Evolutionary conservation across 2,888 invertebrate species (phyloP), one percentile per base, ranked within the genome.

Genomic region (Trissolcus brochymenae): DNA sequence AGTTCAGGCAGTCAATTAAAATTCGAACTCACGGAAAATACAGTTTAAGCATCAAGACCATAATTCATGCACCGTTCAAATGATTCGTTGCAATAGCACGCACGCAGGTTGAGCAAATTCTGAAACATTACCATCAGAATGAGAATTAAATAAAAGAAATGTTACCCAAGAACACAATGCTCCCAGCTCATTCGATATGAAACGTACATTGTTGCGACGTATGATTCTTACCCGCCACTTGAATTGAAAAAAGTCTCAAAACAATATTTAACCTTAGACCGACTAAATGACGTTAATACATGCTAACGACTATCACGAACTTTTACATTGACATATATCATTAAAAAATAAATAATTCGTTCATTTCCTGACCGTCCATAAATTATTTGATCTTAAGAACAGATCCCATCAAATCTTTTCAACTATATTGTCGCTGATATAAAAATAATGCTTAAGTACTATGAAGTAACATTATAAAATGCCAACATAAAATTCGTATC

Each of bases 301-400:
- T 35, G 9, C 35, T 35, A 9, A 35, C 35, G 35, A 35, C 35
- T 35, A 35, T 35, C 2, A 4, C 35, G 35, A 35, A 35, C 35
- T 35, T 35, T 35, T 35, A 35, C 35, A 35, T 35, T 35, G 35
- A 35, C 11, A 35, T 65, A 46, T 72, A 65, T 60, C 65, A 35
- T 72, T 65, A 64, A 72, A 72, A 70, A 70, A 70, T 70, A 70
- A 72, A 59, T 72, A 72, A 65, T 72, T 59, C 59, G 65, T 53
- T 65, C 50, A 11, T n/a, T 53, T 59, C 19, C 35, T 16, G 51
- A 72, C 49, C 72, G 54, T 59, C 72, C 53, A 65, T 65, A 64
- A 65, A 72, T 64, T 59, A 64, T 57, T 62, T 16, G 7, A 41
- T 50, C 46, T 7, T 14, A 57, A 53, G 40, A 62, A 61, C n/a